phyloP scores from a whole-genome alignment of 1,140 invertebrate genomes.

The Euwallacea fornicatus region DNA sequence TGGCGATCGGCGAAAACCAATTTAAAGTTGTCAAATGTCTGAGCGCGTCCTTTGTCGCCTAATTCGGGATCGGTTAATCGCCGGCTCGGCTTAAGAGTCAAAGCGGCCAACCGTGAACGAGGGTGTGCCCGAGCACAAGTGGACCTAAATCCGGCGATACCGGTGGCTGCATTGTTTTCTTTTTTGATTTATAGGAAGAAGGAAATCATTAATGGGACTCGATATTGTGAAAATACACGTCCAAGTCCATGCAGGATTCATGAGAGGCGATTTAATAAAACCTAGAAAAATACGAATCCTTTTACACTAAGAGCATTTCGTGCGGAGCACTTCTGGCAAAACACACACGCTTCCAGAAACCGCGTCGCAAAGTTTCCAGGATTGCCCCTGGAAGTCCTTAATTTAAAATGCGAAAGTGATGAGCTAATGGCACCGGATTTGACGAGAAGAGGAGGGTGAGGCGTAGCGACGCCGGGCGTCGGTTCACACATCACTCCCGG shows the following conservation, averaged over 20 bases:
- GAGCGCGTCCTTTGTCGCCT: constrained; percentile 53
- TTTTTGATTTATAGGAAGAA: constrained; percentile 13
- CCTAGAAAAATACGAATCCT: not conserved
- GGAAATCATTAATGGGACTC: too few species aligned
- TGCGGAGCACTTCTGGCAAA: not conserved
- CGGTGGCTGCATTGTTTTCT: constrained; percentile 13
- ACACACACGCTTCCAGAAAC: constrained; percentile 10
- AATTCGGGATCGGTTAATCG: constrained; percentile 53
- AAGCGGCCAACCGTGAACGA: constrained; percentile 15
- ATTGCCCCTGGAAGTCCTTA: constrained; percentile 21
- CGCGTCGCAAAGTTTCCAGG: constrained; percentile 13
- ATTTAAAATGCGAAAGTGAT: constrained; percentile 33
- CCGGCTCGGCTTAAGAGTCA: constrained; percentile 30
- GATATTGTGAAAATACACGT: too few species aligned
- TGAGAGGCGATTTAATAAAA: too few species aligned
- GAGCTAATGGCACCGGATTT: constrained; percentile 31
- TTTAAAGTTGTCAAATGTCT: constrained; percentile 55
- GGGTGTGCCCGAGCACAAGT: constrained; percentile 22
- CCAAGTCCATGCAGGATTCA: too few species aligned
- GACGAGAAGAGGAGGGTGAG: constrained; percentile 34
- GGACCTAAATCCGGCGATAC: constrained; percentile 1
- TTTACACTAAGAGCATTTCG: not conserved
- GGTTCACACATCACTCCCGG: constrained; percentile 50
- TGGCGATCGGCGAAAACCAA: constrained; percentile 52
- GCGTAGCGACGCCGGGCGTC: constrained; percentile 39